A percentile compares a stretch with the other conserved stretches of the same genome.
Evolutionary conservation across 2,888 invertebrate species (phyloP).

Genomic region (Macrosiphum euphorbiae): DNA sequence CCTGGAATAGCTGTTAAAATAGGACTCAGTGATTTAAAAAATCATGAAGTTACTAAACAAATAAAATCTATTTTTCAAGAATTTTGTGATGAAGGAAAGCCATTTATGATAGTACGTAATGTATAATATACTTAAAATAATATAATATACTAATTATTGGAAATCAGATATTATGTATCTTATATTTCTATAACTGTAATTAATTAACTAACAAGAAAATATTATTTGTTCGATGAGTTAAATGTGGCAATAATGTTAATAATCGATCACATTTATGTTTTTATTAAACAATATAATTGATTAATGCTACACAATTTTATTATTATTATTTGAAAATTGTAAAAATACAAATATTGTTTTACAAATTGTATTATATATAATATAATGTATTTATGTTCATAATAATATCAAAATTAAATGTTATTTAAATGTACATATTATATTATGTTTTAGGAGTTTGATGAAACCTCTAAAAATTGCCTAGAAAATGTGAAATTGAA

Average conservation of each 20-base stretch:
- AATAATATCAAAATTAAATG: not conserved
- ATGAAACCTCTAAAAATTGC: constrained; percentile 4
- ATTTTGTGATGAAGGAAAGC: not conserved
- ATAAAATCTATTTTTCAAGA: not conserved
- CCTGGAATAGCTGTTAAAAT: constrained; percentile 35
- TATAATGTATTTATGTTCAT: not conserved
- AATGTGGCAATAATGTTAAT: not conserved
- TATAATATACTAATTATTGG: not conserved
- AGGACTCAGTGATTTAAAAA: not conserved
- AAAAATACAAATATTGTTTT: not conserved
- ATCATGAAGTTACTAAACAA: not conserved
- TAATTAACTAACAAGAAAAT: not conserved
- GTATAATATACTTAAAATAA: not conserved
- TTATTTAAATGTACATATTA: not conserved
- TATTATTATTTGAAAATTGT: not conserved
- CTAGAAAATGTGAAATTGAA: constrained; percentile 41
- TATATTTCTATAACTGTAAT: not conserved
- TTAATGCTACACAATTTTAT: not conserved
- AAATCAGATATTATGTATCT: not conserved
- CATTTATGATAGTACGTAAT: constrained; percentile 39
- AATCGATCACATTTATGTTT: not conserved
- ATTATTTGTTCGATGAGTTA: not conserved
- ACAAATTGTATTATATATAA: not conserved
- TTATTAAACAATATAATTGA: not conserved
- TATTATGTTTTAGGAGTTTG: constrained; percentile 40